These are phyloP conservation scores for Tetramorium bicarinatum DNA, from an alignment of 2,888 invertebrate species.

Conservation along the genomic window DNA sequence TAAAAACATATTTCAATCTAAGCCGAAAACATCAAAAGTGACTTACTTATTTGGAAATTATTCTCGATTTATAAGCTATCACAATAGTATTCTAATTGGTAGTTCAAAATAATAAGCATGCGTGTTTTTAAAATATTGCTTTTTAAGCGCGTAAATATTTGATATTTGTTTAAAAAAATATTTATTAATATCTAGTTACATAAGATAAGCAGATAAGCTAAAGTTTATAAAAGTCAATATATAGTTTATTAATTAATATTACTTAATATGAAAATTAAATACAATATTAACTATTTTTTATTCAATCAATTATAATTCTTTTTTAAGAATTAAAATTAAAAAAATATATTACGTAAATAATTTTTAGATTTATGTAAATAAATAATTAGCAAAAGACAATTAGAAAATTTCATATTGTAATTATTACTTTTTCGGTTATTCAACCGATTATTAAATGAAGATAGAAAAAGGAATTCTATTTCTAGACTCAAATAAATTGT, in stretches of 20 bases:
- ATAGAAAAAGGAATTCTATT: neutral
- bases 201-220: conserved; percentile 10
- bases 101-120: neutral
- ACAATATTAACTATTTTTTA: neutral
- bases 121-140: neutral
- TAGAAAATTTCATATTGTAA: neutral
- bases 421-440: neutral
- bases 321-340: neutral
- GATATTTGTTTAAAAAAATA: neutral
- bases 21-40: neutral
- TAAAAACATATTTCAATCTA: neutral
- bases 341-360: too few species aligned
- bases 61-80: neutral
- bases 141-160: neutral
- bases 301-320: neutral
- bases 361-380: neutral
- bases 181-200: neutral
- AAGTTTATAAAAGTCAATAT: neutral
- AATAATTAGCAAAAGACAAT: neutral
- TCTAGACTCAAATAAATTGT: neutral
- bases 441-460: neutral
- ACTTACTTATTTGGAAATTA: neutral
- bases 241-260: conserved; percentile 5
- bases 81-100: neutral
- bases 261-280: neutral